Conservation (phyloP, 1,140 invertebrate species). For the Globodera rostochiensis region DNA sequence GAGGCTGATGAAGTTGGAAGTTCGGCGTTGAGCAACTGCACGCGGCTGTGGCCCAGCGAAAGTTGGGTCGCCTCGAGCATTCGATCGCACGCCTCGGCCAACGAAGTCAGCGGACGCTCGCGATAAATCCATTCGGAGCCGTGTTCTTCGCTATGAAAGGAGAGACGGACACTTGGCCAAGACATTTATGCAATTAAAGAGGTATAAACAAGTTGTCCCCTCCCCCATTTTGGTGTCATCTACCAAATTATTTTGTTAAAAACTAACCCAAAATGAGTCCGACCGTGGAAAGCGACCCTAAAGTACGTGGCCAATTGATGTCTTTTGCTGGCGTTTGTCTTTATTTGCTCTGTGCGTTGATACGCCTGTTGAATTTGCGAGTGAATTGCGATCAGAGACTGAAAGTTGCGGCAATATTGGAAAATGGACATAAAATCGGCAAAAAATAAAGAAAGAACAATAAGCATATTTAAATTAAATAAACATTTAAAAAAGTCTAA, state of each 20-base stretch:
- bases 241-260: background rate
- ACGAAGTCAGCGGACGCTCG: conserved; percentile 87
- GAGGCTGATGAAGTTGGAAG: background rate
- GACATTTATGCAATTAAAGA: too few relatives aligned
- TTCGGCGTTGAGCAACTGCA: conserved; percentile 49
- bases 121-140: conserved; percentile 91
- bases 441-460: too few relatives aligned
- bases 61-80: conserved; percentile 61
- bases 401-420: conserved; percentile 53
- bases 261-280: conserved; percentile 67
- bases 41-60: conserved; percentile 49
- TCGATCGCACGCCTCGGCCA: conserved; percentile 88
- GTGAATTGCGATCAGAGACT: conserved; percentile 75
- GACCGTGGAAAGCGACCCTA: conserved; percentile 80
- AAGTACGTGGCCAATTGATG: conserved; percentile 83
- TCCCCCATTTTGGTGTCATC: conserved; percentile 67
- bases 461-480: too few relatives aligned
- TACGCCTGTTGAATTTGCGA: conserved; percentile 74
- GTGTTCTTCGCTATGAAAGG: conserved; percentile 77
- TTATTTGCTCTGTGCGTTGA: conserved; percentile 81
- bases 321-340: conserved; percentile 77
- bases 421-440: background rate
- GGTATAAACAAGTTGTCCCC: conserved; percentile 71
- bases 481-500: too few relatives aligned
- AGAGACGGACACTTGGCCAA: conserved; percentile 10